phyloP scores from a whole-genome alignment of 2,113 vertebrate species.

The Athene noctua region DNA sequence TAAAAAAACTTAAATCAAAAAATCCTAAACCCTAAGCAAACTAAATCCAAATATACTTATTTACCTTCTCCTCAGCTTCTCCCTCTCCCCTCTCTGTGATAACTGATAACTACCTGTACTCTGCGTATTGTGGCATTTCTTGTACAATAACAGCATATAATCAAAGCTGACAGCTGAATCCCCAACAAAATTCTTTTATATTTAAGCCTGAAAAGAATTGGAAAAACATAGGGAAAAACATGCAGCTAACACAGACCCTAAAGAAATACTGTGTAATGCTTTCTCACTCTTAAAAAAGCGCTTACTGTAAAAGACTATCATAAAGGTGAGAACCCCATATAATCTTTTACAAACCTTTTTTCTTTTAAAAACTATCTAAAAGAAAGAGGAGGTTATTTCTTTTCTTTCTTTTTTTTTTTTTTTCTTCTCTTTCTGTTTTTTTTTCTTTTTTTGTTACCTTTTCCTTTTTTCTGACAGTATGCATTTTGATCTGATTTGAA shows the following conservation, averaged over 20 bases:
- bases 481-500: conserved; percentile 41
- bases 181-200: not conserved
- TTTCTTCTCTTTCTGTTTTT: not conserved
- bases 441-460: not conserved
- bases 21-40: not conserved
- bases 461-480: not conserved
- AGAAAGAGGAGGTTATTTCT: not conserved
- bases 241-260: not conserved
- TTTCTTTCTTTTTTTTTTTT: not conserved
- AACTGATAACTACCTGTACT: not conserved
- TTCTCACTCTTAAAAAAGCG: not conserved
- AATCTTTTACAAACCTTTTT: not conserved
- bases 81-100: not conserved
- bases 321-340: not conserved
- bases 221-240: not conserved
- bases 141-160: not conserved
- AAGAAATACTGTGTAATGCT: not conserved
- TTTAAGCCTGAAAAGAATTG: not conserved
- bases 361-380: conserved; percentile 3
- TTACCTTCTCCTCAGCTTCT: not conserved
- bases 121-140: not conserved
- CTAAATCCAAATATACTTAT: not conserved
- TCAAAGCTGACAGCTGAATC: not conserved
- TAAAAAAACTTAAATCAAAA: not conserved
- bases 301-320: not conserved